A percentile compares a stretch with the other conserved stretches of the same genome.
These are phyloP conservation scores for Pogonomyrmex barbatus DNA, from an alignment of 1,140 invertebrate species.

Conservation along the genomic window DNA sequence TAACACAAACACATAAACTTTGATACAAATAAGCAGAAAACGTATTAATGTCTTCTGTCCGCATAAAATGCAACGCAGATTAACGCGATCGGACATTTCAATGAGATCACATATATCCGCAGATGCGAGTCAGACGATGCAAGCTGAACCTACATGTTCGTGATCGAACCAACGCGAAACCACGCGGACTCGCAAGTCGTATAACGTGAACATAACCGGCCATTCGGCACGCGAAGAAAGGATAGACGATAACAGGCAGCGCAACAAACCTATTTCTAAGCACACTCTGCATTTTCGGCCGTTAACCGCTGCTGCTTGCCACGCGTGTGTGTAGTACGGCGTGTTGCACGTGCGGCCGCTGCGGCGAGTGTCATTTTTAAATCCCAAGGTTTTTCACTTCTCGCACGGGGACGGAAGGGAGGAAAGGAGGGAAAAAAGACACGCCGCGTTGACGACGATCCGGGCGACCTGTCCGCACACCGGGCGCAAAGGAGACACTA, in stretches of 20 bases:
- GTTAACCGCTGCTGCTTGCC: constrained; percentile 21
- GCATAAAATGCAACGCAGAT: not conserved
- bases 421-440: no score
- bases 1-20: not conserved
- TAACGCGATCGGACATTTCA: not conserved
- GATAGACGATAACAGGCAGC: not conserved
- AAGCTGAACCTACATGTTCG: not conserved
- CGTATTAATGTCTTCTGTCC: no score
- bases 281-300: not conserved
- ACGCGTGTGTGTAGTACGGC: not conserved
- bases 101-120: not conserved
- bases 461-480: not conserved
- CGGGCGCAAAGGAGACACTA: not conserved
- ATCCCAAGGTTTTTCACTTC: constrained; percentile 29
- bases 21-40: not conserved
- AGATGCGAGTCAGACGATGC: not conserved
- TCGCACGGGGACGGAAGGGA: not conserved
- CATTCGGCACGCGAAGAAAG: not conserved
- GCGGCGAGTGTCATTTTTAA: constrained; percentile 59
- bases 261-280: constrained; percentile 36
- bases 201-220: not conserved
- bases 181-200: not conserved
- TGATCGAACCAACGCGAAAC: not conserved
- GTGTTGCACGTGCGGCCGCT: constrained; percentile 27
- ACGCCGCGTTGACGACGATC: not conserved